Percentiles rank a stretch among this genome's conserved stretches.
These are phyloP conservation scores for Dynastes maya DNA, from an alignment of 2,888 invertebrate species.

Conservation along the genomic window DNA sequence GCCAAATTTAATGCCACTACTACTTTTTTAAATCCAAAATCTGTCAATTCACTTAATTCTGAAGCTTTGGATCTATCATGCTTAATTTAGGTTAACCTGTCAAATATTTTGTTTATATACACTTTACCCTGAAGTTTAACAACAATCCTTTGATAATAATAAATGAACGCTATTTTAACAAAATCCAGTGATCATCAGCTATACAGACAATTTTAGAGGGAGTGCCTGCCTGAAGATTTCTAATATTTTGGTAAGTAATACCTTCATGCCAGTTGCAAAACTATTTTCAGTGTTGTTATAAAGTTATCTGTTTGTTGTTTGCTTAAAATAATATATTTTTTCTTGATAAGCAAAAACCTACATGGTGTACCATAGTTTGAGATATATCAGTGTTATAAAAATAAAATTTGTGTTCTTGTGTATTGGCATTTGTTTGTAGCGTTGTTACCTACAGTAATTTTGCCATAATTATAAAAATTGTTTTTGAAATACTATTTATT, in stretches of 20 bases:
- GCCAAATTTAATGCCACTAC: constrained; percentile 47
- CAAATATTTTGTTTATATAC: constrained; percentile 53
- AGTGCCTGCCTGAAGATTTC: background rate
- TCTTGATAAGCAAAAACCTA: background rate
- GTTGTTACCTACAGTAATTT: too few species aligned
- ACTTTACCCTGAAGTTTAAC: constrained; percentile 38
- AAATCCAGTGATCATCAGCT: constrained; percentile 8
- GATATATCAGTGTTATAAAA: too few species aligned
- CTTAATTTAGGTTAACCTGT: constrained; percentile 52
- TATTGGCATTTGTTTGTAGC: too few species aligned
- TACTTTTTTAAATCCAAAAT: constrained; percentile 32
- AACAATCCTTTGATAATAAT: constrained; percentile 22
- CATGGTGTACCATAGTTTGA: too few species aligned
- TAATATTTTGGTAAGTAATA: constrained; percentile 40
- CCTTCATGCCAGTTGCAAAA: background rate
- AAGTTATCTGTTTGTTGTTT: background rate
- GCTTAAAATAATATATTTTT: background rate
- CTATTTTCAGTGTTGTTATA: background rate
- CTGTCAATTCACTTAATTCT: constrained; percentile 28
- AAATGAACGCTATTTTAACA: constrained; percentile 35
- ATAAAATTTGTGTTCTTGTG: too few species aligned
- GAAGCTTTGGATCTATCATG: constrained; percentile 20
- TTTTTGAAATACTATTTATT: too few species aligned
- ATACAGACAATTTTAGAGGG: constrained; percentile 26
- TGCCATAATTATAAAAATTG: too few species aligned